Evolutionary conservation across 1,140 invertebrate genomes (phyloP), one percentile per base, ranked within the genome.

Genomic region (Ceratosolen fusciceps): DNA sequence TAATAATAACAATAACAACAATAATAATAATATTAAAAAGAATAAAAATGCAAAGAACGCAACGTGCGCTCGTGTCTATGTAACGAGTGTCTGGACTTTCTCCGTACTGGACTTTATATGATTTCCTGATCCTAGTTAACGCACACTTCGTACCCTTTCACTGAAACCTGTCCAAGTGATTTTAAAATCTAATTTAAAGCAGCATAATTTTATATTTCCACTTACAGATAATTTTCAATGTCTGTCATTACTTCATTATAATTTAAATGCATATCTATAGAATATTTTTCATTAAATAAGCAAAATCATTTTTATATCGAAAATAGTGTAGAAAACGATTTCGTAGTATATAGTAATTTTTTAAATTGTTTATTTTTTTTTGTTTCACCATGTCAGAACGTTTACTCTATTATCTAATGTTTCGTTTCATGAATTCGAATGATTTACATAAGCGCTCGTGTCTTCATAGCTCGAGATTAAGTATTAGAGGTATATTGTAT

Each of bases 1-100:
- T n/a, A n/a, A n/a, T n/a, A n/a, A n/a, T n/a, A n/a, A n/a, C n/a
- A n/a, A n/a, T n/a, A n/a, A n/a, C n/a, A n/a, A n/a, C n/a, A n/a
- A n/a, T n/a, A n/a, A n/a, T n/a, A n/a, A n/a, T n/a, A n/a, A n/a
- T n/a, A n/a, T n/a, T n/a, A n/a, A n/a, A n/a, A n/a, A n/a, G n/a
- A n/a, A n/a, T n/a, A n/a, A n/a, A 68, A 77, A 29, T 52, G 12
- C 37, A 43, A 74, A 54, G 21, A 68, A 56, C 60, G 52, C 37
- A 56, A 65, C 34, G 10, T 31, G 31, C 31, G n/a, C 14, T n/a
- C n/a, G 34, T 54, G 47, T 37, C 24, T 37, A 65, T 39, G 29
- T 60, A 47, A 62, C 67, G 76, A 58, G 21, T n/a, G n/a, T n/a
- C n/a, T n/a, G 29, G 31, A 79, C 68, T 79, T 73, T 79, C 77